A percentile compares a stretch with the other conserved stretches of the same genome.
Conservation (phyloP, 2,888 invertebrate species). For the Matsumyia berberina region DNA sequence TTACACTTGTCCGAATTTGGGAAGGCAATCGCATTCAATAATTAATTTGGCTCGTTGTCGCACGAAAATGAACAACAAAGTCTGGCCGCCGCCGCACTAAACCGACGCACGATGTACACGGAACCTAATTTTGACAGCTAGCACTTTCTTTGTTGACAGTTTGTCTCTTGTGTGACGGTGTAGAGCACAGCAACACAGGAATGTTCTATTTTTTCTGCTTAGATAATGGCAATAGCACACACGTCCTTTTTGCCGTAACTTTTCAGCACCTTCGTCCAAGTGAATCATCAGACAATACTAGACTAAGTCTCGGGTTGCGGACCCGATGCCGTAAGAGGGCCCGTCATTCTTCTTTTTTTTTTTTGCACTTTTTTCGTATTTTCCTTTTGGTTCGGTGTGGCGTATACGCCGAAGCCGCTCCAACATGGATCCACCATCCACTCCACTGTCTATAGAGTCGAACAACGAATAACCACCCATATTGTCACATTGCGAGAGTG, state of each 20-base stretch:
- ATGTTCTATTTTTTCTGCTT: neutral
- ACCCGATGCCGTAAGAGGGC: constrained; percentile 74
- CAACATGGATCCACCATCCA: constrained; percentile 55
- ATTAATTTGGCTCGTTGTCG: constrained; percentile 43
- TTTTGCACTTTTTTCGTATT: constrained; percentile 35
- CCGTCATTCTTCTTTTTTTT: constrained; percentile 47
- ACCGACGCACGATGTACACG: constrained; percentile 45
- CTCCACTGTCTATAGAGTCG: neutral
- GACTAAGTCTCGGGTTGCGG: constrained; percentile 75
- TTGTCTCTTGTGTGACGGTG: constrained; percentile 4
- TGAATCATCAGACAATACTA: constrained; percentile 74
- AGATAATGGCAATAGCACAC: constrained; percentile 10
- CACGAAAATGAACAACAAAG: constrained; percentile 6
- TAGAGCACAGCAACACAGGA: neutral
- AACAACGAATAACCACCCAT: constrained; percentile 49
- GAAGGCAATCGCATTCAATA: constrained; percentile 61
- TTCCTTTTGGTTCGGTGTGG: constrained; percentile 40
- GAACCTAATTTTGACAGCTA: constrained; percentile 18
- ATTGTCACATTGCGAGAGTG: constrained; percentile 55
- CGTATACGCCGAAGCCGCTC: constrained; percentile 76
- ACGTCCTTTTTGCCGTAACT: constrained; percentile 40
- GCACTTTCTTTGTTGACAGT: constrained; percentile 41
- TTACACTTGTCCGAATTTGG: constrained; percentile 35
- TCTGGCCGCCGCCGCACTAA: constrained; percentile 14
- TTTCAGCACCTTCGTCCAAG: constrained; percentile 66